Percentiles rank a stretch among this genome's conserved stretches.
phyloP scores from a whole-genome alignment of 1,140 invertebrate species.

The Mercenaria mercenaria region DNA sequence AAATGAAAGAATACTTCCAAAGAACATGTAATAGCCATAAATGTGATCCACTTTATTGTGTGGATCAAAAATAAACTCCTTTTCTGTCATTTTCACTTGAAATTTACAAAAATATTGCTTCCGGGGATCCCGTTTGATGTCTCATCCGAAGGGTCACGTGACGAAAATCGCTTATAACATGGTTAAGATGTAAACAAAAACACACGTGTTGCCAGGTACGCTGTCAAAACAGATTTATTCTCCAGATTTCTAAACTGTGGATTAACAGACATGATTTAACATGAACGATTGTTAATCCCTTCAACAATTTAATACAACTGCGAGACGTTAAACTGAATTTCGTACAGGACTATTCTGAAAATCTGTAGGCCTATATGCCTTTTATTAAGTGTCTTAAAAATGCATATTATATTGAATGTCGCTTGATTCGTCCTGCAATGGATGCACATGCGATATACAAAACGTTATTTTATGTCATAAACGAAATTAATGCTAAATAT shows the following conservation, averaged over 20 bases:
- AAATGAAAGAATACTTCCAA: constrained; percentile 37
- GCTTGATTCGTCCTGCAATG: too few relatives aligned
- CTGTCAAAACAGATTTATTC: constrained; percentile 29
- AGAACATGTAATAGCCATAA: constrained; percentile 60
- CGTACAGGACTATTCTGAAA: too few relatives aligned
- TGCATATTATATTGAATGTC: too few relatives aligned
- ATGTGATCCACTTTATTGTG: constrained; percentile 53
- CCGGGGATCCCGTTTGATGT: constrained; percentile 39
- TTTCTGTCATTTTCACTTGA: constrained; percentile 51
- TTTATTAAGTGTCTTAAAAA: too few relatives aligned
- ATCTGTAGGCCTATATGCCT: too few relatives aligned
- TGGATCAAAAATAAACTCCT: constrained; percentile 56
- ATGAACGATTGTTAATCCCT: background rate
- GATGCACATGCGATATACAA: too few relatives aligned
- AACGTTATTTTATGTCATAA: too few relatives aligned
- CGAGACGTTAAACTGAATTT: too few relatives aligned
- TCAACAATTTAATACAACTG: too few relatives aligned
- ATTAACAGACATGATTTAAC: background rate
- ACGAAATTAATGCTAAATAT: too few relatives aligned
- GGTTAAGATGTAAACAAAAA: constrained; percentile 45
- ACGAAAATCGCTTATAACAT: constrained; percentile 1
- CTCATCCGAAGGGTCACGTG: constrained; percentile 38
- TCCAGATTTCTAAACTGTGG: background rate
- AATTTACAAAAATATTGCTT: constrained; percentile 36
- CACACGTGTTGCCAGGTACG: constrained; percentile 57